Base-by-base conservation (phyloP, 2,888 invertebrate species). In the Temnothorax unifasciatus region DNA sequence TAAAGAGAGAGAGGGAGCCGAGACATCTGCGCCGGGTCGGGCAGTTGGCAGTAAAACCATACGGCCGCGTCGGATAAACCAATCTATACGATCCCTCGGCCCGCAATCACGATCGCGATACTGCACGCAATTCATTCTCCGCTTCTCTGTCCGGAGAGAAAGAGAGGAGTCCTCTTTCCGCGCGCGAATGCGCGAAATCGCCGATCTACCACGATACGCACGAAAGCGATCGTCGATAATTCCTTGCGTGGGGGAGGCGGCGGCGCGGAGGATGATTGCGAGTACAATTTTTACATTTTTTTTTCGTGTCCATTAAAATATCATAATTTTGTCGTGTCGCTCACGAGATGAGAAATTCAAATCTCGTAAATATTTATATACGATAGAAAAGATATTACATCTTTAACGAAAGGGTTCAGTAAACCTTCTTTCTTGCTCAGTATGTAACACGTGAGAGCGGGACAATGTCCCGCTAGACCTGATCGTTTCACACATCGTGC, bases 41-140 rank as follows among this genome's bases (percentile, higher is more conserved):
- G 47, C 79, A 73, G 85, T 77, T 86, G 82, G 82, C 66, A 73
- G 81, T 82, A 86, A 87, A 85, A 83, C 76, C 81, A 59, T 74
- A 63, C 74, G 44, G 71, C 81, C 84, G 25, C 38, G 82, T 68
- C 69, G 84, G 83, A 85, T 83, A 83, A 83, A 82, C 68, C 75
- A 76, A 84, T 83, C 82, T 79, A 81, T 69, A 76, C 71, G 75
- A 84, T 73, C 69, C 73, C 74, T 64, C 82, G 81, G 47, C 54
- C 57, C 41, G 66, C 29, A 82, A 82, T 82, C 76, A 71, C 64
- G 82, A 84, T 87, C 77, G 54, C 76, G 63, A 69, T 69, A 82
- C 41, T 63, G 71, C 74, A 82, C 66, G 73, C 73, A 82, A 82
- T 82, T 74, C 73, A 82, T 84, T 82, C 83, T 82, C 68, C 83